Evolutionary conservation across 2,888 invertebrate species (phyloP).

Genomic region (Physocephala rufipes): DNA sequence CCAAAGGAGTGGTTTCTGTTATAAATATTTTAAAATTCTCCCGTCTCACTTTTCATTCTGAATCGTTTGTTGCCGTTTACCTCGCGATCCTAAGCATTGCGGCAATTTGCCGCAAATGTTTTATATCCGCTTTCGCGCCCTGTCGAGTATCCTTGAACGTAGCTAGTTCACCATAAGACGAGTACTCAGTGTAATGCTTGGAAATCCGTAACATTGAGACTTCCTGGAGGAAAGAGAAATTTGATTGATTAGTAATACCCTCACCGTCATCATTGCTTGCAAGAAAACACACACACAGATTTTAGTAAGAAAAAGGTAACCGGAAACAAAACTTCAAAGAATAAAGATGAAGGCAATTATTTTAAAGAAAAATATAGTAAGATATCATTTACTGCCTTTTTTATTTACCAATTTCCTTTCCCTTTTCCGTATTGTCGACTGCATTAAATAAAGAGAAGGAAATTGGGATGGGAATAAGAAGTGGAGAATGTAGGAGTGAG

Average conservation of each 20-base stretch:
- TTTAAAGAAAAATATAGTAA: background rate
- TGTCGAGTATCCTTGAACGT: too few species aligned
- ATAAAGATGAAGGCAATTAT: background rate
- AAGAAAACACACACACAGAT: slow-evolving; percentile 5
- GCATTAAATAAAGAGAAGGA: background rate
- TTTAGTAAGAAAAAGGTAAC: slow-evolving; percentile 16
- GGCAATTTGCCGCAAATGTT: slow-evolving; percentile 25
- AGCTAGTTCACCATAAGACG: background rate
- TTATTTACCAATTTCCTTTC: background rate
- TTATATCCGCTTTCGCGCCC: background rate
- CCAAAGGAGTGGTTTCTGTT: slow-evolving; percentile 5
- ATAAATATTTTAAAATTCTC: background rate
- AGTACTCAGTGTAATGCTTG: background rate
- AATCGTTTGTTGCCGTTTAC: background rate
- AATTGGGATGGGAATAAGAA: too few species aligned
- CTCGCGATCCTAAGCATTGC: slow-evolving; percentile 7
- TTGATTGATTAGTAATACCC: background rate
- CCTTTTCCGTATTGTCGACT: slow-evolving; percentile 9
- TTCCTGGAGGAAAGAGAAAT: too few species aligned
- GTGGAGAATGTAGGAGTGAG: too few species aligned
- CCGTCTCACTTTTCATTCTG: background rate
- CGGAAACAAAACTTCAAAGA: slow-evolving; percentile 24
- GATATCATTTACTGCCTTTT: background rate
- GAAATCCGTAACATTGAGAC: background rate
- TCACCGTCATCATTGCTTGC: slow-evolving; percentile 29